Evolutionary conservation across 2,113 vertebrate species (phyloP), one percentile per base, ranked within the genome.

Genomic region (Nannobrachium achirus): DNA sequence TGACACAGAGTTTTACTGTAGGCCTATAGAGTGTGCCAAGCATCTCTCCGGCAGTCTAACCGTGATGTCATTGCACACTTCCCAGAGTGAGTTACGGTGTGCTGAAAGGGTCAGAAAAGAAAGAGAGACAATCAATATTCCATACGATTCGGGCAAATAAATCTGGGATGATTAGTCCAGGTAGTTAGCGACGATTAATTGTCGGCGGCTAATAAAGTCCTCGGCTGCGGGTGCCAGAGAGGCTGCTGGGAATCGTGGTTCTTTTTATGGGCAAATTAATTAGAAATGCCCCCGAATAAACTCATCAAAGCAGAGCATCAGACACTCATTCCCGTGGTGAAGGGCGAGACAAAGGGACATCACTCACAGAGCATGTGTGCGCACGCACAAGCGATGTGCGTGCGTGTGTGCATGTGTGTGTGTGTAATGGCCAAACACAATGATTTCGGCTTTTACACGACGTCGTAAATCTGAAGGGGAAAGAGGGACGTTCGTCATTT

Each of bases 151-250:
- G 78, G 60, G 70, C 64, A 75, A 63, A 74, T 90, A 88, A 89
- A 90, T 86, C 73, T 70, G 7, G 48, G 55, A n/a, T 69, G 69
- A 89, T 90, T 86, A 89, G 89, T 91, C 81, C 50, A 48, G 84
- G 82, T 84, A 89, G 84, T 90, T 90, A 89, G 82, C 52, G 18
- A 57, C 84, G 64, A 91, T 92, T 92, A 92, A 90, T 91, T 87
- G 85, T 77, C 86, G 80, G 66, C n/a, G 73, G 76, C 88, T 89
- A 89, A 92, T 93, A 91, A 92, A 92, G 78, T 75, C 69, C 51
- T 76, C 18, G 64, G 18, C 69, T 70, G 58, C 73, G 56, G 85
- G 65, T 85, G 66, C 78, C 81, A 77, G 80, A 86, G 65, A 81
- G 79, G 79, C 80, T 91, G 82, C 71, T 57, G 82, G 76, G 82